Percentiles rank a stretch among this genome's conserved stretches.
phyloP scores from a whole-genome alignment of 2,797 vertebrate genomes.

The Hippopotamyrus pictus region DNA sequence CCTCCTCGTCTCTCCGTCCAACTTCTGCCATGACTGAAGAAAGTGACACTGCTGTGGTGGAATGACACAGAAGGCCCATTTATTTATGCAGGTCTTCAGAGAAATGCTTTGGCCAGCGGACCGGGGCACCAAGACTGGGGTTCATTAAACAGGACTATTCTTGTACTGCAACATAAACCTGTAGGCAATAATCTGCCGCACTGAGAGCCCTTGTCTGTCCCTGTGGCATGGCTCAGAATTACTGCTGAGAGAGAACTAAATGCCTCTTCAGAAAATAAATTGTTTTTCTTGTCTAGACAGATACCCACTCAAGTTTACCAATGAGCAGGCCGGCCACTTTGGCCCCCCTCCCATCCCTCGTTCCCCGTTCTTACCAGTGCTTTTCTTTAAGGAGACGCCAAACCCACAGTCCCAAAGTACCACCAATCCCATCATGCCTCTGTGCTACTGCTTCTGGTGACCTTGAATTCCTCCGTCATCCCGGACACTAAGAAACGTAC shows the following conservation, averaged over 20 bases:
- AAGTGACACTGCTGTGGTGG: neutral
- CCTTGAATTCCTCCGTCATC: conserved; percentile 45
- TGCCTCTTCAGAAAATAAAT: conserved; percentile 56
- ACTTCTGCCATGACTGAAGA: neutral
- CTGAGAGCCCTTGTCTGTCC: conserved; percentile 56
- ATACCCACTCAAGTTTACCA: conserved; percentile 55
- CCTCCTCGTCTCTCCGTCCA: neutral
- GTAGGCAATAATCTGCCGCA: conserved; percentile 44
- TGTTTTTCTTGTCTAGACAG: conserved; percentile 58
- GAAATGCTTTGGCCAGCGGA: neutral
- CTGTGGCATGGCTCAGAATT: conserved; percentile 52
- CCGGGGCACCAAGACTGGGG: neutral
- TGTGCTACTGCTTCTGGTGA: conserved; percentile 46
- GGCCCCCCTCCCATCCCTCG: conserved; percentile 51
- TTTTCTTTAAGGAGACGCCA: conserved; percentile 57
- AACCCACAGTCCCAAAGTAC: conserved; percentile 44
- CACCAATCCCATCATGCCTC: conserved; percentile 40
- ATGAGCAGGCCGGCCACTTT: conserved; percentile 53
- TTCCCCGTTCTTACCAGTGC: conserved; percentile 42
- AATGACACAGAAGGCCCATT: neutral
- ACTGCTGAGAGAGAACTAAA: conserved; percentile 58
- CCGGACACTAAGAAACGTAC: conserved; percentile 42
- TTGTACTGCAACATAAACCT: conserved; percentile 15
- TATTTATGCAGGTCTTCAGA: neutral
- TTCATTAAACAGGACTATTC: neutral